A percentile compares a stretch with the other conserved stretches of the same genome.
phyloP scores from a whole-genome alignment of 1,140 invertebrate genomes.

The Brachystomella parvula region DNA sequence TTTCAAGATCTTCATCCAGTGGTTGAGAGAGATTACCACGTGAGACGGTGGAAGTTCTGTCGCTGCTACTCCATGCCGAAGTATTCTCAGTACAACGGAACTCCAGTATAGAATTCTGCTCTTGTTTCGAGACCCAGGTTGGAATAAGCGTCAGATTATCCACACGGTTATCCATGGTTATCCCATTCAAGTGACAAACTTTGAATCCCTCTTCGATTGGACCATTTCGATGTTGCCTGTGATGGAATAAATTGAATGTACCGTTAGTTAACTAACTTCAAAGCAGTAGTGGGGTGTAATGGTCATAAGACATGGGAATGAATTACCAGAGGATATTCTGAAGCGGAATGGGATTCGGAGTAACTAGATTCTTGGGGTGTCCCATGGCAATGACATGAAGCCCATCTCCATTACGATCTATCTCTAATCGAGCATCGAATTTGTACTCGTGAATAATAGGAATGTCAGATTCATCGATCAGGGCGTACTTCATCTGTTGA shows the following conservation, averaged over 20 bases:
- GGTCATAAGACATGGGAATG: not conserved
- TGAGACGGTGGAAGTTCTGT: no score
- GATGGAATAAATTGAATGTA: not conserved
- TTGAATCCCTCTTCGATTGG: slow-evolving; percentile 27
- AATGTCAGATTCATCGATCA: slow-evolving; percentile 35
- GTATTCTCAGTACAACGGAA: slow-evolving; percentile 28
- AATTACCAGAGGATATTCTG: slow-evolving; percentile 35
- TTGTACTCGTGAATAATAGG: slow-evolving; percentile 36
- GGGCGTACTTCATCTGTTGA: slow-evolving; percentile 34
- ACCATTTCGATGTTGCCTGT: slow-evolving; percentile 34
- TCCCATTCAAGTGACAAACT: slow-evolving; percentile 37
- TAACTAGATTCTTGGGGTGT: slow-evolving; percentile 31
- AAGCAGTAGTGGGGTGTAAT: not conserved
- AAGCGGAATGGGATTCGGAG: slow-evolving; percentile 25
- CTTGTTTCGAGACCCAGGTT: slow-evolving; percentile 30
- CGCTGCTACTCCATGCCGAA: slow-evolving; percentile 20
- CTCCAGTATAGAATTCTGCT: slow-evolving; percentile 32
- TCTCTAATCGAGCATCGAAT: slow-evolving; percentile 37
- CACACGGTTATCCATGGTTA: slow-evolving; percentile 37
- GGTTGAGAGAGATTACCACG: not conserved
- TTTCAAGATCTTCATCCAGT: slow-evolving; percentile 2
- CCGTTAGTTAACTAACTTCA: not conserved
- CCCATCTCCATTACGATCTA: slow-evolving; percentile 37
- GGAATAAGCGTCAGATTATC: slow-evolving; percentile 37
- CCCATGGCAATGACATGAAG: slow-evolving; percentile 36